Conservation (phyloP, 1,140 invertebrate species). For the Leptonema lineaticorne region DNA sequence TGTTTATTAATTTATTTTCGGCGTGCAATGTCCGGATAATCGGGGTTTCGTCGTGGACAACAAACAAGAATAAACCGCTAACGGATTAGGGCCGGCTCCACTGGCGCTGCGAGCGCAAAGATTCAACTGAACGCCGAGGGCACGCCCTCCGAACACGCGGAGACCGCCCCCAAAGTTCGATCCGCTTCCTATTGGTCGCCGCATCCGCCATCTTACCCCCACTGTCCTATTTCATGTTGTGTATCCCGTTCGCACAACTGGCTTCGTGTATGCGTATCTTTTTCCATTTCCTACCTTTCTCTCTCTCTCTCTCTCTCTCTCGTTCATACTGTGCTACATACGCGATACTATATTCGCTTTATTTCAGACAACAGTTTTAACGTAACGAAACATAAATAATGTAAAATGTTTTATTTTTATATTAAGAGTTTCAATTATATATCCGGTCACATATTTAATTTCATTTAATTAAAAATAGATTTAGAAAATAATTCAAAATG, state of each 20-base stretch:
- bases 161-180: background rate
- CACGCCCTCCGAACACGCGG: background rate
- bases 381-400: too few relatives aligned
- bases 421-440: too few relatives aligned
- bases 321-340: background rate
- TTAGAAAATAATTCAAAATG: too few relatives aligned
- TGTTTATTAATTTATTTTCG: too few relatives aligned
- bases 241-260: background rate
- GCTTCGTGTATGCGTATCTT: background rate
- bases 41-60: background rate
- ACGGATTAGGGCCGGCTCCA: background rate
- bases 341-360: too few relatives aligned
- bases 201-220: background rate
- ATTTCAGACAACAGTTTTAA: too few relatives aligned
- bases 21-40: background rate
- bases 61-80: constrained; percentile 13
- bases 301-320: background rate
- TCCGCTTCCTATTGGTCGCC: background rate
- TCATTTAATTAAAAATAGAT: too few relatives aligned
- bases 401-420: too few relatives aligned
- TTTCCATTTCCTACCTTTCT: background rate
- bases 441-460: too few relatives aligned
- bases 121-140: background rate
- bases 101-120: background rate
- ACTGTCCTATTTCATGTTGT: background rate